Evolutionary conservation across 2,888 invertebrate species (phyloP).

Genomic region (Acronicta alni): DNA sequence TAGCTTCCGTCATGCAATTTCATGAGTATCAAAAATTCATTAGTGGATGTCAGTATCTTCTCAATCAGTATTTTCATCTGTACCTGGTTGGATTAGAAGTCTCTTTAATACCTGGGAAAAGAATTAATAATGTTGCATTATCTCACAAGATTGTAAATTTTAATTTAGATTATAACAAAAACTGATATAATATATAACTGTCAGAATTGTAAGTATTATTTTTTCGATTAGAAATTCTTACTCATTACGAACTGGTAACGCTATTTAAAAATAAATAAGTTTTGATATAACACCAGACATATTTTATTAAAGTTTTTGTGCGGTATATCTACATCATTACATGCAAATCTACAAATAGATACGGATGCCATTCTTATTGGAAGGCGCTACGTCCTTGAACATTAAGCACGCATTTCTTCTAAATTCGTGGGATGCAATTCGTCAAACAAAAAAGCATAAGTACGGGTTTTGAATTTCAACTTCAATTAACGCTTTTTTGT

Average conservation of each 20-base stretch:
- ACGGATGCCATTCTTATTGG: constrained; percentile 40
- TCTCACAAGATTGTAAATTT: neutral
- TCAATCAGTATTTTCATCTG: too few species aligned
- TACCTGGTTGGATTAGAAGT: neutral
- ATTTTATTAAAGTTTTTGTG: constrained; percentile 31
- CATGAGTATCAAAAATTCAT: too few species aligned
- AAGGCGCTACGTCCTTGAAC: constrained; percentile 45
- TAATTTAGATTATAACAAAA: neutral
- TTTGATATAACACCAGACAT: constrained; percentile 16
- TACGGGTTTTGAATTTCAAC: constrained; percentile 32
- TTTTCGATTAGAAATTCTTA: neutral
- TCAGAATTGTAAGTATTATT: neutral
- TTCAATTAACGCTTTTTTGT: constrained; percentile 39
- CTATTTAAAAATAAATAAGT: constrained; percentile 5
- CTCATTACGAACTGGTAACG: neutral
- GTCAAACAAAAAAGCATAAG: constrained; percentile 27
- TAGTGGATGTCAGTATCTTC: too few species aligned
- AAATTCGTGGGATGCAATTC: constrained; percentile 42
- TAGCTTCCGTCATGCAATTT: too few species aligned
- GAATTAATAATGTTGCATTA: neutral
- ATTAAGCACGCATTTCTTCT: constrained; percentile 45
- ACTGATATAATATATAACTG: neutral
- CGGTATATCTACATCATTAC: constrained; percentile 33
- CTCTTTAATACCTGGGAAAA: neutral
- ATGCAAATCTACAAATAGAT: constrained; percentile 46